These are phyloP conservation scores for Aphaenogaster ashmeadi DNA, from an alignment of 1,140 invertebrate genomes.

Conservation along the genomic window DNA sequence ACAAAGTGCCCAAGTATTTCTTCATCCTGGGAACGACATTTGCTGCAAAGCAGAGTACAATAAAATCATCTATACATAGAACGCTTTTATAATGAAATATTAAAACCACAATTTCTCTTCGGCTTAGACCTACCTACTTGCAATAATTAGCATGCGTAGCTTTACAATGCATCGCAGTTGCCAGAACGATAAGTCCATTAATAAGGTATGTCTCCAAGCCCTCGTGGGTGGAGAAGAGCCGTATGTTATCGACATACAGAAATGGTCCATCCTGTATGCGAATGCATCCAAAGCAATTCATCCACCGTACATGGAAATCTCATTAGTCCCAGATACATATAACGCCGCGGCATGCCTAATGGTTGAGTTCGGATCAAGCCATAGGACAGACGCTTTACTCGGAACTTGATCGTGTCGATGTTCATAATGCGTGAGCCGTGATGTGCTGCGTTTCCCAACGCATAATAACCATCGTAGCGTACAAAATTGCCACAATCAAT, in stretches of 20 bases:
- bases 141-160: slow-evolving; percentile 34
- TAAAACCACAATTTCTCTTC: not conserved
- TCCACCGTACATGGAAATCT: slow-evolving; percentile 79
- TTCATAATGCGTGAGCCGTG: slow-evolving; percentile 71
- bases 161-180: not conserved
- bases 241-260: slow-evolving; percentile 47
- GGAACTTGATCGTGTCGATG: slow-evolving; percentile 77
- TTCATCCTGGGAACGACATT: not conserved
- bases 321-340: slow-evolving; percentile 78
- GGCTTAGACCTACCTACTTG: not conserved
- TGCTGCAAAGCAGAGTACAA: not conserved
- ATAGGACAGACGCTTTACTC: slow-evolving; percentile 75
- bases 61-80: not conserved
- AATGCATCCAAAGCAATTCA: slow-evolving; percentile 74
- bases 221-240: slow-evolving; percentile 27
- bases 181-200: slow-evolving; percentile 57
- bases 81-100: not conserved
- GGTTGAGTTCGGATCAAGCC: slow-evolving; percentile 75
- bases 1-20: not conserved
- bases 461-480: slow-evolving; percentile 71
- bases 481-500: slow-evolving; percentile 57
- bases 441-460: slow-evolving; percentile 70
- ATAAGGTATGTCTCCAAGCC: slow-evolving; percentile 49
- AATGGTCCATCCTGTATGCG: slow-evolving; percentile 56
- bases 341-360: slow-evolving; percentile 70